Base-by-base conservation (phyloP, 2,888 invertebrate genomes). In the Noctua comes region DNA sequence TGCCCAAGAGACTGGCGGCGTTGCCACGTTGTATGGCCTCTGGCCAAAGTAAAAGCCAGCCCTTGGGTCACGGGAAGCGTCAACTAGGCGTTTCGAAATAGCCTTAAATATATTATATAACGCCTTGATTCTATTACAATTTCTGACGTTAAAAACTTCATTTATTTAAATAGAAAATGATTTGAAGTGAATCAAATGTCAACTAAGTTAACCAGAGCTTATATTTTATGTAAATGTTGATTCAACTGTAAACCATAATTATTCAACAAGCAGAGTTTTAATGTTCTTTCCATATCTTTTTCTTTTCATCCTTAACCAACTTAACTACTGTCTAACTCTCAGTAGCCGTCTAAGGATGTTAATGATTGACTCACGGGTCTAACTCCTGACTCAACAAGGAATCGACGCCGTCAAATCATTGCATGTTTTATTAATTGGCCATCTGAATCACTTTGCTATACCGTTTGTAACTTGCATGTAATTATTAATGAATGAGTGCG, bases 311-410 rank as follows among this genome's bases (percentile, higher is more conserved):
- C 11, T 2, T 66, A 24, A 73, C 51, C 21, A 24, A 31, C 65
- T 57, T 65, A 21, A 62, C 72, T 83, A 76, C 87, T 74, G 80
- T 48, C 8, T 36, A n/a, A n/a, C 40, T 11, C 64, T 13, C 24
- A 69, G 43, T 77, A 73, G 36, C 59, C 40, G 27, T 69, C 66
- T 77, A 68, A 66, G 86, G 91, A 90, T 90, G 90, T 59, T 84
- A 87, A 90, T 89, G 83, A 89, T 80, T 90, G 83, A 88, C 79
- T 87, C 88, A 86, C 80, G 83, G 86, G 85, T 76, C 88, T 86
- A 90, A 88, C 76, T 86, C 82, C 90, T 94, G 94, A 95, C 87
- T 94, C 94, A 94, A 85, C 84, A 86, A 88, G 88, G 90, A 90
- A 89, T 90, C 89, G 75, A 88, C 73, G 68, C 68, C 82, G 76